Evolutionary conservation across 2,888 invertebrate genomes (phyloP).

Genomic region (Drosophila glabriapex): DNA sequence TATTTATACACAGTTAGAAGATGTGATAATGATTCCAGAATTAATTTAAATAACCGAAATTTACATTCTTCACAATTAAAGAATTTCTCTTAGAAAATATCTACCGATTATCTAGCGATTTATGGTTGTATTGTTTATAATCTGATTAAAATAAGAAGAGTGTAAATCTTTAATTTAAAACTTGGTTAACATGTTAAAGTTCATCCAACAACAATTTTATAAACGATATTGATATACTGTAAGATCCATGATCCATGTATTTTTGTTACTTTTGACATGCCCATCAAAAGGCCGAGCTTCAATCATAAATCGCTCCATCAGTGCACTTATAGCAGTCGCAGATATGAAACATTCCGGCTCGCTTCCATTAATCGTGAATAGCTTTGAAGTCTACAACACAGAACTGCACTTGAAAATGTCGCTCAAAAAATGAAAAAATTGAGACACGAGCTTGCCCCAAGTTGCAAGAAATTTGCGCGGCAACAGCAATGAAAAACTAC

Average conservation of each 20-base stretch:
- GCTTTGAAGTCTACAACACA: slow-evolving; percentile 55
- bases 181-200: not conserved
- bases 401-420: slow-evolving; percentile 72
- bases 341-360: slow-evolving; percentile 26
- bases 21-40: no score
- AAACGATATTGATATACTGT: not conserved
- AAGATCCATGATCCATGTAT: not conserved
- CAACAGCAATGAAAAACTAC: slow-evolving; percentile 21
- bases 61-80: not conserved
- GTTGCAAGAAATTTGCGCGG: slow-evolving; percentile 42
- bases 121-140: not conserved
- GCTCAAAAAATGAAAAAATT: slow-evolving; percentile 38
- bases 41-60: not conserved
- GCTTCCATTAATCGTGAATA: slow-evolving; percentile 38
- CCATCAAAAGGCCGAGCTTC: slow-evolving; percentile 10
- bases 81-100: not conserved
- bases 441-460: slow-evolving; percentile 44
- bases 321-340: slow-evolving; percentile 33
- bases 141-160: not conserved
- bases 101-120: not conserved
- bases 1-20: not conserved
- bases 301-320: slow-evolving; percentile 21
- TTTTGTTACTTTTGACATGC: not conserved
- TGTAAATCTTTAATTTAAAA: not conserved
- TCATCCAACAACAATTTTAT: not conserved